A percentile compares a stretch with the other conserved stretches of the same genome.
These are phyloP conservation scores for Myotis yumanensis DNA, from an alignment of 2,113 vertebrate species.

Conservation along the genomic window DNA sequence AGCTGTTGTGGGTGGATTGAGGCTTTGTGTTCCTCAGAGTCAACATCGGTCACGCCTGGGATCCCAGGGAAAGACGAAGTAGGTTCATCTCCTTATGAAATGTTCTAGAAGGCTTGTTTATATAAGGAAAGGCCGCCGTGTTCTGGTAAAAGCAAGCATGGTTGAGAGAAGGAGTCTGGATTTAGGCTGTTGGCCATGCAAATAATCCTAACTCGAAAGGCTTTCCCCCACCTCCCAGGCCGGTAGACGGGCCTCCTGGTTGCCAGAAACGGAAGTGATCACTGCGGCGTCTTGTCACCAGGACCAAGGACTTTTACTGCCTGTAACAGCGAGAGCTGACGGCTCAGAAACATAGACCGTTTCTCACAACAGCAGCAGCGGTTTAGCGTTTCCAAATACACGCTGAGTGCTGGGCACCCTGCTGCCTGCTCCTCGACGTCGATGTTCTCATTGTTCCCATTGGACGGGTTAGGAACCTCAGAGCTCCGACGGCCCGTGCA, in stretches of 20 bases:
- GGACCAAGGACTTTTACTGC: background rate
- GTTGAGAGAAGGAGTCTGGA: background rate
- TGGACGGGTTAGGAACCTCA: background rate
- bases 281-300: background rate
- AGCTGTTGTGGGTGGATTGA: background rate
- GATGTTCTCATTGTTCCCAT: background rate
- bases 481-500: background rate
- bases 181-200: background rate
- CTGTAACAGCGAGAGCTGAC: background rate
- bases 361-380: background rate
- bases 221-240: background rate
- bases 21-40: background rate
- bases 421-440: rapidly evolving
- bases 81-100: background rate
- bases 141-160: background rate
- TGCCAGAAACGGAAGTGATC: background rate
- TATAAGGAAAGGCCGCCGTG: background rate
- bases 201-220: background rate
- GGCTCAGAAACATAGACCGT: background rate
- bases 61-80: background rate
- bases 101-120: background rate
- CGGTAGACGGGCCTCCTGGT: too few species aligned
- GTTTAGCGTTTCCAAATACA: background rate
- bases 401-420: too few species aligned
- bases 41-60: background rate